Base-by-base conservation (phyloP, 2,113 vertebrate genomes). In the Calidris pugnax region DNA sequence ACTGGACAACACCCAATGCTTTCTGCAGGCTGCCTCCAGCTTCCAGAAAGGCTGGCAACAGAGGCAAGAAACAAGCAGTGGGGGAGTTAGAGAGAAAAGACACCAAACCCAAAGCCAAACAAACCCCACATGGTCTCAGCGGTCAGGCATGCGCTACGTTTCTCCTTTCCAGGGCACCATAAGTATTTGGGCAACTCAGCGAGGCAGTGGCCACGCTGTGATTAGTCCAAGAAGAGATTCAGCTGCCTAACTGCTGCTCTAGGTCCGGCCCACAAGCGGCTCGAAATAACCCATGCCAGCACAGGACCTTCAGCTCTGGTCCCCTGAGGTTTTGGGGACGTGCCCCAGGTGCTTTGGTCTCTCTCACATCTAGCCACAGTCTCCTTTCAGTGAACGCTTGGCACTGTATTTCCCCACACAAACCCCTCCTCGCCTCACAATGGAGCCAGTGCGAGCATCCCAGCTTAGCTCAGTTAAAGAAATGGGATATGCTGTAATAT, bases 271-370 rank as follows among this genome's bases (percentile, higher is more conserved):
- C 56, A 23, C 6, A 30, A 32, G 21, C 39, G 15, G 9, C 60
- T 81, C 3, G 0, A 39, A 88, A 82, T 37, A 74, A 63, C 33
- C 41, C 12, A 18, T 27, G n/a, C 35, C 21, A 45, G 67, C 69
- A 75, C 41, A 22, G 22, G 19, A 41, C n/a, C n/a, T 67, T 72
- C 48, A 47, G 0, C 14, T 37, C 66, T 32, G 56, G 8, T 59
- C 1, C 7, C 21, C 32, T 0, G 0, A 43, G 10, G n/a, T 28
- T 53, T 43, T 56, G 20, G 56, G 10, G 9, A 26, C 0, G 2
- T 18, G 28, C 23, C 8, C 32, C 3, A 1, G 10, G 26, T 23
- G 11, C 35, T 55, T 26, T 15, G 22, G 4, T 21, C 20, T 62
- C 53, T 43, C 59, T 79, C 22, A 7, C n/a, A 56, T 41, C 35